Evolutionary conservation across 1,140 invertebrate genomes (phyloP).

Genomic region (Penaeus japonicus): DNA sequence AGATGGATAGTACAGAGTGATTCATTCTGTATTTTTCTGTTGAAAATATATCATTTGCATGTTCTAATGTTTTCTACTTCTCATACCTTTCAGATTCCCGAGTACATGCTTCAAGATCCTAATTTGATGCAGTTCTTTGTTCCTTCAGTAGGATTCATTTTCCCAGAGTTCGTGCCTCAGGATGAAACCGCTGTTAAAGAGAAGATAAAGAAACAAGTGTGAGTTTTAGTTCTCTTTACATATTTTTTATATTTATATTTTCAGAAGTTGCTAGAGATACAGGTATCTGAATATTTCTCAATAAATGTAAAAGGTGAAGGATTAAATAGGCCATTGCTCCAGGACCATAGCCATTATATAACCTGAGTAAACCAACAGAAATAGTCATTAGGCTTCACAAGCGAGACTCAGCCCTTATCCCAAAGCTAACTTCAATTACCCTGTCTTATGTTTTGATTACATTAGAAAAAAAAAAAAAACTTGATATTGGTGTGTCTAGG

Average conservation of each 20-base stretch:
- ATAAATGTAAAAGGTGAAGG: no score
- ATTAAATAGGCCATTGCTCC: no score
- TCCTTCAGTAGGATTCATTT: slow-evolving; percentile 73
- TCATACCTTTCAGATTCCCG: slow-evolving; percentile 63
- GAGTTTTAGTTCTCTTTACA: slow-evolving; percentile 64
- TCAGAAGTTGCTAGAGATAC: background rate
- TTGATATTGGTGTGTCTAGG: no score
- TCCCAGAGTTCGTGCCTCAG: slow-evolving; percentile 68
- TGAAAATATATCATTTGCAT: background rate
- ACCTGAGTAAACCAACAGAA: no score
- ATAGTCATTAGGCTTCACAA: no score
- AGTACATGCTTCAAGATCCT: slow-evolving; percentile 60
- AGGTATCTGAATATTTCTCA: no score
- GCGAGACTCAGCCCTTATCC: no score
- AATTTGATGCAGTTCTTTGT: slow-evolving; percentile 67
- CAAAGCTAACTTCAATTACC: no score
- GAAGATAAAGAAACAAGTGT: slow-evolving; percentile 85
- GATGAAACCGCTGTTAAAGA: slow-evolving; percentile 74
- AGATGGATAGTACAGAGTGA: background rate
- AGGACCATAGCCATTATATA: no score
- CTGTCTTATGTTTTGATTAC: no score
- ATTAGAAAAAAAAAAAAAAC: no score
- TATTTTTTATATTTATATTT: background rate
- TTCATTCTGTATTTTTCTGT: no score
- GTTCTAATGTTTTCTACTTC: background rate